Evolutionary conservation across 1,140 invertebrate genomes (phyloP), one percentile per base, ranked within the genome.

Genomic region (Drosophila littoralis): DNA sequence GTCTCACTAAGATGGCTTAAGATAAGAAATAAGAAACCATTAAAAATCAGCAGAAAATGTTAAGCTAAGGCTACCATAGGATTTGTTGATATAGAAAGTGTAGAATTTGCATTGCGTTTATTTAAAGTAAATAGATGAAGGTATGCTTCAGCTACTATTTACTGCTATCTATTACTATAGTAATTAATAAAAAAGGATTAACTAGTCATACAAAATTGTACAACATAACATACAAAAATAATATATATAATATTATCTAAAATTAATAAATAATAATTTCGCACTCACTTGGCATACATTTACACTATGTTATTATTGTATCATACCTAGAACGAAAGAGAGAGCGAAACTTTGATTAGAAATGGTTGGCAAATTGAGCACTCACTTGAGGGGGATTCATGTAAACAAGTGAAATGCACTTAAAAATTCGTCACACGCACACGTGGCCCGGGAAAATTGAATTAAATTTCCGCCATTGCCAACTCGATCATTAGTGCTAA

Each of bases 371-470:
- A 55, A 33, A 45, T 9, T 17, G 22, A 35, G 17, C 58, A 6
- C n/a, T 22, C 52, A 7, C 17, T 13, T n/a, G 22, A 10, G 54
- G 17, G 28, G 13, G 12, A 10, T 17, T 70, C 33, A 55, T 79
- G 54, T 60, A 54, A 57, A 58, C 55, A 61, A 79, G 57, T 35
- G 35, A 70, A 75, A 67, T 81, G 67, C 82, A 78, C 75, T 85
- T 79, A 85, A 86, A 81, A 75, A 85, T 85, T 85, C 78, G 82
- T 85, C 75, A 85, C 81, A 85, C 75, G 70, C 65, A 61, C 78
- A 79, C 80, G 75, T 79, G 80, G 42, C 64, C 51, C 7, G 58
- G 57, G 75, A 40, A 81, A 81, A 75, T 75, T 61, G 72, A 77
- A 75, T 64, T 8, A 59, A 28, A 63, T 60, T 82, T 22, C 12